phyloP scores from a whole-genome alignment of 2,888 invertebrate species.

The Abscondita cerata region DNA sequence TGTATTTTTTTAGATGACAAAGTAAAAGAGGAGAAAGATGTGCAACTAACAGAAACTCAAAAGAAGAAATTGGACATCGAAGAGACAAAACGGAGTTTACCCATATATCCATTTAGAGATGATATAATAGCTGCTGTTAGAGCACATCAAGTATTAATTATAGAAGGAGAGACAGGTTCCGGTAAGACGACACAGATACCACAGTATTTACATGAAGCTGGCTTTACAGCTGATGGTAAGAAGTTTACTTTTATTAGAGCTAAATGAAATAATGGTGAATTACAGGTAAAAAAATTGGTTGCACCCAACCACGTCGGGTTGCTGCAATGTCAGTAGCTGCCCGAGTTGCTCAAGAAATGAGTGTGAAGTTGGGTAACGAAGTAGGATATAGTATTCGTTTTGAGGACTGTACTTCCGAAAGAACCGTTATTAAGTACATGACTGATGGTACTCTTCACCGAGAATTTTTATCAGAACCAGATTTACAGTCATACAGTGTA shows the following conservation, averaged over 20 bases:
- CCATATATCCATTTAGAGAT: slow-evolving; percentile 91
- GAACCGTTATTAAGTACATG: slow-evolving; percentile 98
- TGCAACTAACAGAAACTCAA: slow-evolving; percentile 70
- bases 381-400: slow-evolving; percentile 93
- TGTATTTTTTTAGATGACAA: slow-evolving; percentile 54
- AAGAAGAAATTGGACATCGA: slow-evolving; percentile 81
- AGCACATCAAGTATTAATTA: slow-evolving; percentile 87
- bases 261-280: neutral
- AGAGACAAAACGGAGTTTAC: slow-evolving; percentile 91
- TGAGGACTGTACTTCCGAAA: slow-evolving; percentile 98
- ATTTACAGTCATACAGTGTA: slow-evolving; percentile 93
- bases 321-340: slow-evolving; percentile 99
- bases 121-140: slow-evolving; percentile 91
- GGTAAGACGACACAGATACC: slow-evolving; percentile 99
- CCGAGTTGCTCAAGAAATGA: slow-evolving; percentile 97
- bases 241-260: neutral
- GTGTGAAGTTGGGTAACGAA: slow-evolving; percentile 92
- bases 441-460: slow-evolving; percentile 98
- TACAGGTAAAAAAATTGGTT: slow-evolving; percentile 83
- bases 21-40: slow-evolving; percentile 64
- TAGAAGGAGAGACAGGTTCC: slow-evolving; percentile 98
- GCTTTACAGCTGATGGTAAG: slow-evolving; percentile 76
- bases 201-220: slow-evolving; percentile 95
- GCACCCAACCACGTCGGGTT: slow-evolving; percentile 96
- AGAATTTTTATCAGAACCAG: slow-evolving; percentile 97